Base-by-base conservation (phyloP, 2,797 vertebrate genomes). In the Simalia tracyae region DNA sequence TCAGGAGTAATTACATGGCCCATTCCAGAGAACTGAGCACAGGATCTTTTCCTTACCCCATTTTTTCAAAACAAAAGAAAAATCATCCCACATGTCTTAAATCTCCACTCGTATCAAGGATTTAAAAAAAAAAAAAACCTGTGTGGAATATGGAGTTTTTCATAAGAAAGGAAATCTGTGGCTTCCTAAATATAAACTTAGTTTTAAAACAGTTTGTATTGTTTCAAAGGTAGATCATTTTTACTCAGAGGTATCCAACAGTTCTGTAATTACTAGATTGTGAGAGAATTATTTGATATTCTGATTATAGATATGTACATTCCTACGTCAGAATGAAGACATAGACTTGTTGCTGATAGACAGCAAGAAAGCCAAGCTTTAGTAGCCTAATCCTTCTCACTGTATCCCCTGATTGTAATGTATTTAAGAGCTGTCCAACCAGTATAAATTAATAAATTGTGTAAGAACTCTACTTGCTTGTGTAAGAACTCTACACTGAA, bases 401-500 rank as follows among this genome's bases (percentile, higher is more conserved):
- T 97, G 90, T 90, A 95, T 95, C 95, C 95, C 94, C 92, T 96
- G 97, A 97, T 97, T 94, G 93, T 98, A 97, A 97, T 96, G 96
- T 97, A 97, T 97, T 97, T 97, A 97, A 93, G 94, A 96, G 96
- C 93, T 31, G 97, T 96, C 97, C 95, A 95, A 97, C 97, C 97
- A 98, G 98, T 97, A 97, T 97, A 97, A 97, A 97, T 97, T 97
- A 97, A 96, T 97, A 97, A 98, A 97, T 97, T 96, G 96, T 97
- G 94, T 97, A 97, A 97, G 97, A 97, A 96, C 96, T 98, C 96
- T 98, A 98, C 98, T 42, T 42, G 3, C 42, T 97, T 96, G 96
- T 97, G 94, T 97, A 97, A 97, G 97, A 97, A 96, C 96, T 98
- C 96, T 98, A 98, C 98, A 98, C 98, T 98, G 98, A 97, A 97